Conservation (phyloP, 1,140 invertebrate species). For the Drosophila albomicans region DNA sequence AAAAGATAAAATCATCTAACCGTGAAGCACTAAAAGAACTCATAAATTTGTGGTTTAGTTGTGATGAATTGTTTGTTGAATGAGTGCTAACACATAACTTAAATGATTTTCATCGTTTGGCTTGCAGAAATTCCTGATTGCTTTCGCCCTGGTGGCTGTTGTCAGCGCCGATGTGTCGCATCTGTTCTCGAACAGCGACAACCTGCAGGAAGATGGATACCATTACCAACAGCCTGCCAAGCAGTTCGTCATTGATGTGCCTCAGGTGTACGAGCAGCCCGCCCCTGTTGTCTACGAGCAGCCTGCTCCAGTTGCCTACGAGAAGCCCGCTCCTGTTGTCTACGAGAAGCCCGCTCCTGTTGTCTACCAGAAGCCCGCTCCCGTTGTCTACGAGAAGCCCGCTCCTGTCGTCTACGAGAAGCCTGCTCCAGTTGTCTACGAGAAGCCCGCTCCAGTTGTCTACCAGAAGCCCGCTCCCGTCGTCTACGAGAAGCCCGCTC, state of each 20-base stretch:
- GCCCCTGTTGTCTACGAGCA: constrained; percentile 4
- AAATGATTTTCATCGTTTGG: neutral
- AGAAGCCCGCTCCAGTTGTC: constrained; percentile 33
- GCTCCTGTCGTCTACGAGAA: constrained; percentile 34
- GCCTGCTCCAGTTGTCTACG: constrained; percentile 25
- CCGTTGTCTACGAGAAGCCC: constrained; percentile 21
- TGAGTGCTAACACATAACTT: neutral
- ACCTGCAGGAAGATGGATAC: constrained; percentile 80
- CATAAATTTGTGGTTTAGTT: constrained; percentile 15
- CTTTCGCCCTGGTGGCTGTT: constrained; percentile 73
- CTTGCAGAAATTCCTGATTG: constrained; percentile 75
- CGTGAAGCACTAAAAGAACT: constrained; percentile 23
- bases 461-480: constrained; percentile 26
- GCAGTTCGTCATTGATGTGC: constrained; percentile 72
- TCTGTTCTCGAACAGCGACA: constrained; percentile 77
- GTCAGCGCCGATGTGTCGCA: constrained; percentile 81
- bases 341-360: constrained; percentile 42
- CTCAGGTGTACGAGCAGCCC: constrained; percentile 46
- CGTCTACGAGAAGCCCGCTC: constrained; percentile 31
- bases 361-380: constrained; percentile 34
- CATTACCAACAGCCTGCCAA: constrained; percentile 64
- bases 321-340: constrained; percentile 37
- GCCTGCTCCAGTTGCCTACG: constrained; percentile 22
- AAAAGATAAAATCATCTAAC: constrained; percentile 23
- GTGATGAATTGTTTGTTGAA: neutral